Conservation (phyloP, 92 coral and sea anemone genomes). For the Chrysogorgia sp. region DNA sequence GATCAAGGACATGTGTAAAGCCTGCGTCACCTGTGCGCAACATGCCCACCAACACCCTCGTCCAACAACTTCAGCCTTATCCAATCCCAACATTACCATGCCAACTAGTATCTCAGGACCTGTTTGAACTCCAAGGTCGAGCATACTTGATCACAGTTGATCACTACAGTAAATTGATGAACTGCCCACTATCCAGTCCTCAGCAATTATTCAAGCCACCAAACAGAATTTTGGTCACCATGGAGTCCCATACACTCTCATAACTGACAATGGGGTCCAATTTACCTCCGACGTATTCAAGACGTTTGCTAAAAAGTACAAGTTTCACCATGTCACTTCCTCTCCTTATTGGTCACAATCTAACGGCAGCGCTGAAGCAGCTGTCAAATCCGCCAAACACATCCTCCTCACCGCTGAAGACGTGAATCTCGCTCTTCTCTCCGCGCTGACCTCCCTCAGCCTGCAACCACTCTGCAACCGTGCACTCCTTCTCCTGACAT, state of each 20-base stretch:
- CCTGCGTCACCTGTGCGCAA: slow-evolving; percentile 65
- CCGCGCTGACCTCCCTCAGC: slow-evolving; percentile 46
- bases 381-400: slow-evolving; percentile 67
- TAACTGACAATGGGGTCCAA: slow-evolving; percentile 62
- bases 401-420: slow-evolving; percentile 62
- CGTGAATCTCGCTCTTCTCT: slow-evolving; percentile 58
- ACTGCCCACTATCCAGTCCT: slow-evolving; percentile 49
- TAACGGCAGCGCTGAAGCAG: slow-evolving; percentile 61
- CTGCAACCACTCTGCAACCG: neutral
- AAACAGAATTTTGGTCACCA: slow-evolving; percentile 52
- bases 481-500: slow-evolving; percentile 36
- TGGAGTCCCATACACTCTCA: slow-evolving; percentile 56
- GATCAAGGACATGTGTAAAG: slow-evolving; percentile 54
- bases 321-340: slow-evolving; percentile 55
- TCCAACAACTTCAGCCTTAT: slow-evolving; percentile 58
- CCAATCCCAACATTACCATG: slow-evolving; percentile 64
- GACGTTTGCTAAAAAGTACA: slow-evolving; percentile 53
- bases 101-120: slow-evolving; percentile 67
- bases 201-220: slow-evolving; percentile 57
- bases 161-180: slow-evolving; percentile 61
- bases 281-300: slow-evolving; percentile 58
- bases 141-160: slow-evolving; percentile 61
- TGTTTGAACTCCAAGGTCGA: slow-evolving; percentile 58
- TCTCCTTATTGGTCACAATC: slow-evolving; percentile 65
- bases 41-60: slow-evolving; percentile 52